Evolutionary conservation across 2,888 invertebrate species (phyloP).

Genomic region (Cetonia aurata): DNA sequence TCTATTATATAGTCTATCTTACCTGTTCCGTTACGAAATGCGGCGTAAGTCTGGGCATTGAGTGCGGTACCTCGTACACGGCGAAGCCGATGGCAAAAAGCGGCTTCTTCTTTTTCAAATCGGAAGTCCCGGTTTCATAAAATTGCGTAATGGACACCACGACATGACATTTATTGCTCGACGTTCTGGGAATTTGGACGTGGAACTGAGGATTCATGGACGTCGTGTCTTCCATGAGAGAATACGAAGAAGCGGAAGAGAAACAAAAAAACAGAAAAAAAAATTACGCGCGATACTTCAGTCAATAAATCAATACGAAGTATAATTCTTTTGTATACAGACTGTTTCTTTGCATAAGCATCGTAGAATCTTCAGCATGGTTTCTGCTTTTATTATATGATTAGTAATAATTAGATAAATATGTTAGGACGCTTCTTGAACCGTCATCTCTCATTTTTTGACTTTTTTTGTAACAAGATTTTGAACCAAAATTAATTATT

Average conservation of each 20-base stretch:
- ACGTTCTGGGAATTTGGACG: conserved; percentile 75
- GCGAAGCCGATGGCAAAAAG: conserved; percentile 78
- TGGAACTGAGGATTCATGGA: conserved; percentile 80
- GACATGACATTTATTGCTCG: conserved; percentile 77
- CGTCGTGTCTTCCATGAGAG: conserved; percentile 70
- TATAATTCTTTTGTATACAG: too few relatives aligned
- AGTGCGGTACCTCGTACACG: conserved; percentile 77
- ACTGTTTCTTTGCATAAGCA: too few relatives aligned
- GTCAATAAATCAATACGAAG: too few relatives aligned
- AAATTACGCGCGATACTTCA: not conserved
- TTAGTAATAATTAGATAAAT: too few relatives aligned
- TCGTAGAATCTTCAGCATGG: too few relatives aligned
- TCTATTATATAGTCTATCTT: conserved; percentile 41
- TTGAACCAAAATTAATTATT: too few relatives aligned
- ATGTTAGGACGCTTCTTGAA: too few relatives aligned
- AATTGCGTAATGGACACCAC: conserved; percentile 80
- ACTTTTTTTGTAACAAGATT: too few relatives aligned
- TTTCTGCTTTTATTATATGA: too few relatives aligned
- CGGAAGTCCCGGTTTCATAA: conserved; percentile 69
- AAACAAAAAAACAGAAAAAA: conserved; percentile 5
- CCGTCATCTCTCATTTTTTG: too few relatives aligned
- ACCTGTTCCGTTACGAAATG: conserved; percentile 74
- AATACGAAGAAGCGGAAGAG: conserved; percentile 30
- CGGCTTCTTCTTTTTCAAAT: conserved; percentile 68
- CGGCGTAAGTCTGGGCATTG: conserved; percentile 72